Evolutionary conservation across 2,888 invertebrate genomes (phyloP).

Genomic region (Pseudanteris insignis): DNA sequence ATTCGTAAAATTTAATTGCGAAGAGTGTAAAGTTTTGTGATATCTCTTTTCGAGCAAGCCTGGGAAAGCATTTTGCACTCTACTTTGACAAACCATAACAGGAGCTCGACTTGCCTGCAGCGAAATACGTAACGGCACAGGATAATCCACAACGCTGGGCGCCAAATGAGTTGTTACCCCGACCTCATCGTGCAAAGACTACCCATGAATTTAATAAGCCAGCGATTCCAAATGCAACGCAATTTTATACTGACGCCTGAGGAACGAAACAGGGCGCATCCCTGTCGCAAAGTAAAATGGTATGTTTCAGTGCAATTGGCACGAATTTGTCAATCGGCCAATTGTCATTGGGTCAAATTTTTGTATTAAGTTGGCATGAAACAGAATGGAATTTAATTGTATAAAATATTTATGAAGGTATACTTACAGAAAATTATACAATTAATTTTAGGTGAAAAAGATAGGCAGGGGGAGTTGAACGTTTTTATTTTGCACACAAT

Average conservation of each 20-base stretch:
- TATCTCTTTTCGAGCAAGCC: constrained; percentile 36
- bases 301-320: constrained; percentile 51
- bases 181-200: constrained; percentile 5
- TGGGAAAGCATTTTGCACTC: constrained; percentile 35
- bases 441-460: too few relatives aligned
- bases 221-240: constrained; percentile 53
- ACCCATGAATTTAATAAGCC: constrained; percentile 50
- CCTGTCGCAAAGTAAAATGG: constrained; percentile 60
- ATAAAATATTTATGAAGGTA: too few relatives aligned
- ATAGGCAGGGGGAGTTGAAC: too few relatives aligned
- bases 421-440: too few relatives aligned
- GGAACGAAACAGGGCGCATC: constrained; percentile 61
- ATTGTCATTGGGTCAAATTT: too few relatives aligned
- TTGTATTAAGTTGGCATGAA: too few relatives aligned
- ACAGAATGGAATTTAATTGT: too few relatives aligned
- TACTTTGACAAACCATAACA: constrained; percentile 39
- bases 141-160: constrained; percentile 17
- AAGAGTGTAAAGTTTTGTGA: too few relatives aligned
- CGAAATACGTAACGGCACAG: constrained; percentile 29
- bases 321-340: too few relatives aligned
- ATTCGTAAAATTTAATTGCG: too few relatives aligned
- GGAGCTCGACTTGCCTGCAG: constrained; percentile 33
- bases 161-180: constrained; percentile 15
- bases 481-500: too few relatives aligned
- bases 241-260: constrained; percentile 58